phyloP scores from a whole-genome alignment of 2,797 vertebrate species.

The Falco columbarius region DNA sequence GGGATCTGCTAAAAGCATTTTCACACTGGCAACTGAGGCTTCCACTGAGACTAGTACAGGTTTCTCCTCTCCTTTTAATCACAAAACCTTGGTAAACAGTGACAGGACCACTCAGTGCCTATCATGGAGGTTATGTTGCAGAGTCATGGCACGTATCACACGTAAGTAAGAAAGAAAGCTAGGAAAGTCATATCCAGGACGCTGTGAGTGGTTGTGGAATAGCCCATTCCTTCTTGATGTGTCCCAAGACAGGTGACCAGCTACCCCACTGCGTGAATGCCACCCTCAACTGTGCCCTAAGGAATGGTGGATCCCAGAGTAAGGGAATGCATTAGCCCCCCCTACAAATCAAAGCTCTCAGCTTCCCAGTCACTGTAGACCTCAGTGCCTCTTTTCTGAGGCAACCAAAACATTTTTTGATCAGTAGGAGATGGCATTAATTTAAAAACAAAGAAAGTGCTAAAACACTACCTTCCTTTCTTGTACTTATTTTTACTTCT shows the following conservation, averaged over 20 bases:
- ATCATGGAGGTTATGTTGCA: not conserved
- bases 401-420: not conserved
- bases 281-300: not conserved
- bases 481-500: not conserved
- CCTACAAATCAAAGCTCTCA: not conserved
- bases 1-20: not conserved
- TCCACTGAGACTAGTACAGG: not conserved
- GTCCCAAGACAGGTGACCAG: not conserved
- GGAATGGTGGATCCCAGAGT: not conserved
- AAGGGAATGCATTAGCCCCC: not conserved
- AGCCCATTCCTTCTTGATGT: not conserved
- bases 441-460: not conserved
- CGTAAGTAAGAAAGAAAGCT: not conserved
- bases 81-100: not conserved
- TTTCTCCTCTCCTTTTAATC: not conserved
- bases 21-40: not conserved
- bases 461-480: not conserved
- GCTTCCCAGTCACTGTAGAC: not conserved
- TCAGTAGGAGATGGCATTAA: not conserved
- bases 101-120: not conserved
- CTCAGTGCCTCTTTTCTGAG: not conserved
- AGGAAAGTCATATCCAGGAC: not conserved
- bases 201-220: not conserved
- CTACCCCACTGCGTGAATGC: accelerated
- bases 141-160: not conserved